Evolutionary conservation across 2,113 vertebrate genomes (phyloP).

Genomic region (Colaptes auratus): DNA sequence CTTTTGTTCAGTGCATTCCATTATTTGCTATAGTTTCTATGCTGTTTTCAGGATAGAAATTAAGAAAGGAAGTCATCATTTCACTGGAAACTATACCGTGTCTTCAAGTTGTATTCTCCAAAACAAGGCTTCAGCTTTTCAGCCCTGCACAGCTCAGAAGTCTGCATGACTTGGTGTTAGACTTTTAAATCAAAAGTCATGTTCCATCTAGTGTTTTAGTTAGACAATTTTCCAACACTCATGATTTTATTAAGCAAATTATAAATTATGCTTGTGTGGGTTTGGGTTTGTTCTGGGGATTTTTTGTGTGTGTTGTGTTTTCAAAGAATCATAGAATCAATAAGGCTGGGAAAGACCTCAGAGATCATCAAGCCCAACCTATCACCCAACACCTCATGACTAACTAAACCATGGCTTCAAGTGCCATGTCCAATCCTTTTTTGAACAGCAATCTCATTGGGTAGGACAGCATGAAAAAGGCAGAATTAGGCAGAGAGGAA

Average conservation of each 20-base stretch:
- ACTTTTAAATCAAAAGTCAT: not conserved
- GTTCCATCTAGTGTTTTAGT: not conserved
- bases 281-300: no score
- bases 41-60: not conserved
- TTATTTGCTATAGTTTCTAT: not conserved
- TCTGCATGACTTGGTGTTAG: not conserved
- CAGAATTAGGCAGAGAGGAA: no score
- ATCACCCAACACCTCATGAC: no score
- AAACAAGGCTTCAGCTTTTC: not conserved
- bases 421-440: no score
- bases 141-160: not conserved
- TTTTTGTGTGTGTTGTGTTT: no score
- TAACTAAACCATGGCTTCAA: no score
- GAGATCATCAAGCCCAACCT: no score
- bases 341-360: no score
- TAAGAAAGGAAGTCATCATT: not conserved
- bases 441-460: no score
- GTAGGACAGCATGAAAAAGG: no score
- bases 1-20: not conserved
- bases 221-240: not conserved
- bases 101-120: not conserved
- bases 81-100: not conserved
- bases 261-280: not conserved
- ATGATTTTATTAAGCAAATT: not conserved
- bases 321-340: no score